Conservation (phyloP, 1,140 invertebrate genomes). For the Brachystomella parvula region DNA sequence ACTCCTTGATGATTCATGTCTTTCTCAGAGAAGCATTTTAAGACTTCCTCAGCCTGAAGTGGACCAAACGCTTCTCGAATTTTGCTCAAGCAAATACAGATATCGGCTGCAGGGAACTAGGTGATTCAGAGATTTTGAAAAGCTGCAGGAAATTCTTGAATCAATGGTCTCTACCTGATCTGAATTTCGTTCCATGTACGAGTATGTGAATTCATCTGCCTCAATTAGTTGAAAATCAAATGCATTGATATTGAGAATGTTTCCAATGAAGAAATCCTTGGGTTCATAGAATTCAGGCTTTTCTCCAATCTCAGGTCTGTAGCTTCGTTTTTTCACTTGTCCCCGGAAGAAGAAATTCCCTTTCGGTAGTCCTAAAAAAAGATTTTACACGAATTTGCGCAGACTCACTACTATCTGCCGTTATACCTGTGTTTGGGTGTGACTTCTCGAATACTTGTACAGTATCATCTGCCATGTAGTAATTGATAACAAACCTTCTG, state of each 20-base stretch:
- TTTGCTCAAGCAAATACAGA: conserved; percentile 30
- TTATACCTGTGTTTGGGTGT: conserved; percentile 61
- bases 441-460: conserved; percentile 68
- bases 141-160: background rate
- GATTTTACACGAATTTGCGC: conserved; percentile 2
- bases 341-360: conserved; percentile 60
- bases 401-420: background rate
- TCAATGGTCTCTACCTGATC: conserved; percentile 52
- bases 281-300: conserved; percentile 63
- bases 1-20: conserved; percentile 33
- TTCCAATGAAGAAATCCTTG: conserved; percentile 72
- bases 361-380: conserved; percentile 42
- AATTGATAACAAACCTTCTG: conserved; percentile 70
- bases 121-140: background rate
- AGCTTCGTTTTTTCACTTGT: conserved; percentile 62
- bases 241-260: conserved; percentile 61
- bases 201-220: conserved; percentile 75
- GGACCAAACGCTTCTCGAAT: conserved; percentile 31
- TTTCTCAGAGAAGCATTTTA: conserved; percentile 33
- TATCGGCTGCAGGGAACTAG: conserved; percentile 33
- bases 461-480: conserved; percentile 73
- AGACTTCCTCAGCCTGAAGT: conserved; percentile 29
- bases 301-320: conserved; percentile 55
- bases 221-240: conserved; percentile 67
- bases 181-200: conserved; percentile 75